Base-by-base conservation (phyloP, 2,113 vertebrate genomes). In the Halcyon malimbica region DNA sequence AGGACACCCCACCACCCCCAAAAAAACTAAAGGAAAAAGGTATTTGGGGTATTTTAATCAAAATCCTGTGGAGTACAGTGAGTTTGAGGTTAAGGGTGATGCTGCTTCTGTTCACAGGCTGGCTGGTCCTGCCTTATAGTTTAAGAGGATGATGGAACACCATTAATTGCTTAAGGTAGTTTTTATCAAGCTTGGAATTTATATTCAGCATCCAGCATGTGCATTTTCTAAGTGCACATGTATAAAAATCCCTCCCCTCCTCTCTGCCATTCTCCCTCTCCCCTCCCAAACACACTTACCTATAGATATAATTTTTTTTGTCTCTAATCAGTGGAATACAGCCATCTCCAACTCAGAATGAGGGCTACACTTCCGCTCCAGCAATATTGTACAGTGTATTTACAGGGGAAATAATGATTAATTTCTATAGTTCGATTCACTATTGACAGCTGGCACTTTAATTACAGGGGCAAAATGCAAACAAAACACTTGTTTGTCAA, bases 401-500 rank as follows among this genome's bases (percentile, higher is more conserved):
- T 87, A 59, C 28, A 64, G 46, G n/a, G 39, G 46, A 87, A 96
- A 74, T 74, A 39, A 81, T 81, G 57, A 83, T 78, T 84, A 84
- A 91, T 78, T 74, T 82, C 56, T 89, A 54, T 54, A 46, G 46
- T 81, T 92, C 2, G 5, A 50, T 81, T 78, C 69, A 78, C n/a
- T 83, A 23, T 82, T 89, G 62, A 65, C 84, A 89, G 65, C 73
- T 87, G 77, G 48, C 11, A 67, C 41, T 91, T 92, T 51, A 94
- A 93, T 89, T 87, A 83, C 46, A 35, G 65, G 63, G 33, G 48
- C 46, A 84, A 87, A 83, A 95, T 23, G 54, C 48, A 83, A 92
- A 82, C 51, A 78, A 91, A 79, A 67, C 78, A 56, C 79, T 95
- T 69, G 79, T 73, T 71, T 89, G 65, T 91, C 56, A 67, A 87